Conservation (phyloP, 2,113 vertebrate genomes). For the Ibidorhyncha struthersii region DNA sequence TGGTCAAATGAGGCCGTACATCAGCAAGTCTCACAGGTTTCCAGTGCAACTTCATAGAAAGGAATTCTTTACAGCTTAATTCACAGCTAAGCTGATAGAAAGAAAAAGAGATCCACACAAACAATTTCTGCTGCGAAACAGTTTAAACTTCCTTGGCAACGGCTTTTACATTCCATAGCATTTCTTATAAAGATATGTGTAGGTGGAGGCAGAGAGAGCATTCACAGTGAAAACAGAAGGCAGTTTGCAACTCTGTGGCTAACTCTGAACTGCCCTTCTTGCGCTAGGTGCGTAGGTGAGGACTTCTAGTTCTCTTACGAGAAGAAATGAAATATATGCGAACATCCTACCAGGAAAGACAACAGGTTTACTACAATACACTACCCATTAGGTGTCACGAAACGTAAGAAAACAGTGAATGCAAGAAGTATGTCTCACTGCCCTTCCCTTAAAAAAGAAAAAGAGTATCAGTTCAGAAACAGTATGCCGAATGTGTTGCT, state of each 20-base stretch:
- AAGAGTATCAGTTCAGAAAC: background rate
- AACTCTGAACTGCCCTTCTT: background rate
- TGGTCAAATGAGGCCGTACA: conserved; percentile 27
- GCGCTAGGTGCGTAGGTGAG: background rate
- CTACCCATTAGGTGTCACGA: background rate
- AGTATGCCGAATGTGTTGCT: background rate
- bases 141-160: background rate
- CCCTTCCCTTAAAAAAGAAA: background rate
- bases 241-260: background rate
- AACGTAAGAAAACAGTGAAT: background rate
- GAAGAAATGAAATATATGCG: background rate
- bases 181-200: background rate
- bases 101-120: background rate
- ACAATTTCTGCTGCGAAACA: background rate
- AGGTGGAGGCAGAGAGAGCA: background rate
- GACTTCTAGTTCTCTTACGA: background rate
- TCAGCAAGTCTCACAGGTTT: background rate
- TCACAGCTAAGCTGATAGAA: background rate
- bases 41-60: background rate
- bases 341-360: background rate
- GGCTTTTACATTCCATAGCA: background rate
- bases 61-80: conserved; percentile 9
- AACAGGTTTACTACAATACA: background rate
- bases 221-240: background rate
- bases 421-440: background rate